Conservation (phyloP, 2,113 vertebrate genomes). For the Coturnix japonica region DNA sequence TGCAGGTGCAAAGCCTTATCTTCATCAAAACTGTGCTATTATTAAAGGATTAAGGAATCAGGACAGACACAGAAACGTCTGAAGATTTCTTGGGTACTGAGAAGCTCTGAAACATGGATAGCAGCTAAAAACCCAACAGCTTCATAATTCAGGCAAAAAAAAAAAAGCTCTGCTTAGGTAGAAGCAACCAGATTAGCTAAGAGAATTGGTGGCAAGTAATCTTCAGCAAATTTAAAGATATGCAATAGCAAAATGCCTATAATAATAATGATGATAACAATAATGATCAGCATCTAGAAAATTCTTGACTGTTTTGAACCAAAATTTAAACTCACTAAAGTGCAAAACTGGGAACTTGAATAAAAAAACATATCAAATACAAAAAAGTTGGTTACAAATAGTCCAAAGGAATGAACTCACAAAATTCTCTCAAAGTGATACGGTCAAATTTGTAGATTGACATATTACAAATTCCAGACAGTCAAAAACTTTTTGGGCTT, state of each 20-base stretch:
- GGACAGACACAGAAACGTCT: background rate
- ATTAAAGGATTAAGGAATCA: background rate
- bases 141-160: background rate
- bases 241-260: background rate
- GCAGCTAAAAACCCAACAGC: background rate
- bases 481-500: background rate
- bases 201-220: background rate
- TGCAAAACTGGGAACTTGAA: background rate
- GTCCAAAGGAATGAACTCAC: background rate
- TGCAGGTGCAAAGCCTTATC: background rate
- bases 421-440: background rate
- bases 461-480: background rate
- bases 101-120: background rate
- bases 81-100: background rate
- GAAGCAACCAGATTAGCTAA: background rate
- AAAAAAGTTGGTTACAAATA: background rate
- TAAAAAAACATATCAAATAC: background rate
- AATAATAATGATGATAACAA: background rate
- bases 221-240: background rate
- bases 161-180: background rate
- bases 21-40: background rate
- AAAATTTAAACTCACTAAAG: background rate
- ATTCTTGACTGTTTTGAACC: background rate
- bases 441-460: background rate
- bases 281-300: background rate